Conservation (phyloP, 2,113 vertebrate species). For the Rhynchomys soricoides region DNA sequence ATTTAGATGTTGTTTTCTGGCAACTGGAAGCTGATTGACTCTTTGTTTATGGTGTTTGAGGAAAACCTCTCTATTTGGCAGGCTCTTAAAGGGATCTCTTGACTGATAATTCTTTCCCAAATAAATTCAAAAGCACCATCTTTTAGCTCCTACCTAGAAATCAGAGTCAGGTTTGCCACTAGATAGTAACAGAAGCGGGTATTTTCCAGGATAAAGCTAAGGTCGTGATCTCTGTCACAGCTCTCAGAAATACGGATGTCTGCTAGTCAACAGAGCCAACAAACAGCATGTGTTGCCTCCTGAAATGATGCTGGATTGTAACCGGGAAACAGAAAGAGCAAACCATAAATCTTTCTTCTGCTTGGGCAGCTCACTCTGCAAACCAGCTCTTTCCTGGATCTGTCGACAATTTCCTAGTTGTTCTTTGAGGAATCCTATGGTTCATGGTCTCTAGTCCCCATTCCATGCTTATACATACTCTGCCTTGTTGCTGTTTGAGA, state of each 20-base stretch:
- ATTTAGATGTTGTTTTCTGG: constrained; percentile 21
- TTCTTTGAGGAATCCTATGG: not conserved
- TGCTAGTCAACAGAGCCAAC: constrained; percentile 17
- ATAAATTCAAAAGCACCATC: not conserved
- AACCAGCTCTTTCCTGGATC: not conserved
- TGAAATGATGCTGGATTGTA: not conserved
- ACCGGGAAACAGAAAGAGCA: constrained; percentile 35
- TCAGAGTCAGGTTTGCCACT: constrained; percentile 14
- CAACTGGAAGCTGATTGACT: not conserved
- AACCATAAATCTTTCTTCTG: not conserved
- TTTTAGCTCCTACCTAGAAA: not conserved
- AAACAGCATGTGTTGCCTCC: not conserved
- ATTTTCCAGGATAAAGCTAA: constrained; percentile 62
- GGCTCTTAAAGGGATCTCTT: constrained; percentile 14
- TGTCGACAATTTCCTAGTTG: not conserved
- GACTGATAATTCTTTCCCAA: not conserved
- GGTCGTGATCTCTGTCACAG: not conserved
- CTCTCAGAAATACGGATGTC: constrained; percentile 22
- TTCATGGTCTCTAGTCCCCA: not conserved
- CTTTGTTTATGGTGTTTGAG: not conserved
- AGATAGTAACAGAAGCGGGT: constrained; percentile 12
- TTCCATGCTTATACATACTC: not conserved
- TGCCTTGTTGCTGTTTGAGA: not conserved
- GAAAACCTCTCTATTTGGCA: constrained; percentile 31
- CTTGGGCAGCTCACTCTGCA: not conserved